Percentiles rank a stretch among this genome's conserved stretches.
phyloP scores from a whole-genome alignment of 2,888 invertebrate species.

The Lycophotia porphyrea region DNA sequence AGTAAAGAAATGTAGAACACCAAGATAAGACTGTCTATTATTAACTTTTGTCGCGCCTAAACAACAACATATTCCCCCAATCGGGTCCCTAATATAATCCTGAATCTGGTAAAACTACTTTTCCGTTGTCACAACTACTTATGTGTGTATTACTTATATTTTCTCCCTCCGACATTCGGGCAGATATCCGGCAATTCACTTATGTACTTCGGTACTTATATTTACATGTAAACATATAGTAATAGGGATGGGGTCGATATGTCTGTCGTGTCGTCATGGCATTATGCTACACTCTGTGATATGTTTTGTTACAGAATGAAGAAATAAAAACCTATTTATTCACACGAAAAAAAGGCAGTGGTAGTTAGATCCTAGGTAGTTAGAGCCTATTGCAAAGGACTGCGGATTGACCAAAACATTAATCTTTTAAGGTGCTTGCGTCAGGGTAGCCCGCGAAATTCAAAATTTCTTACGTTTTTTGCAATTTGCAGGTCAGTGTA shows the following conservation, averaged over 20 bases:
- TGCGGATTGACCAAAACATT: not conserved
- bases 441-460: too few relatives aligned
- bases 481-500: too few relatives aligned
- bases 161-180: conserved; percentile 8
- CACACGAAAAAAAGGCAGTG: not conserved
- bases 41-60: conserved; percentile 10
- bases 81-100: conserved; percentile 15
- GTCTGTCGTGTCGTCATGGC: not conserved
- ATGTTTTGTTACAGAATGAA: not conserved
- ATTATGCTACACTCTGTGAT: not conserved
- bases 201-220: conserved; percentile 16
- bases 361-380: not conserved
- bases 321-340: not conserved
- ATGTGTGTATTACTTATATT: conserved; percentile 27
- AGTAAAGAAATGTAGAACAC: not conserved
- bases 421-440: too few relatives aligned
- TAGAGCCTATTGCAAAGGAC: not conserved
- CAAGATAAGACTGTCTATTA: not conserved
- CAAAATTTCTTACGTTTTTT: too few relatives aligned
- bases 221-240: conserved; percentile 39
- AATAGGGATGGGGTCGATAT: not conserved
- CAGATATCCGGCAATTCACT: conserved; percentile 21
- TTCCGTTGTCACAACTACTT: conserved; percentile 23
- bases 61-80: conserved; percentile 17
- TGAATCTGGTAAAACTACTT: conserved; percentile 34